Evolutionary conservation across 2,797 vertebrate genomes (phyloP), one percentile per base, ranked within the genome.

Genomic region (Paguma larvata): DNA sequence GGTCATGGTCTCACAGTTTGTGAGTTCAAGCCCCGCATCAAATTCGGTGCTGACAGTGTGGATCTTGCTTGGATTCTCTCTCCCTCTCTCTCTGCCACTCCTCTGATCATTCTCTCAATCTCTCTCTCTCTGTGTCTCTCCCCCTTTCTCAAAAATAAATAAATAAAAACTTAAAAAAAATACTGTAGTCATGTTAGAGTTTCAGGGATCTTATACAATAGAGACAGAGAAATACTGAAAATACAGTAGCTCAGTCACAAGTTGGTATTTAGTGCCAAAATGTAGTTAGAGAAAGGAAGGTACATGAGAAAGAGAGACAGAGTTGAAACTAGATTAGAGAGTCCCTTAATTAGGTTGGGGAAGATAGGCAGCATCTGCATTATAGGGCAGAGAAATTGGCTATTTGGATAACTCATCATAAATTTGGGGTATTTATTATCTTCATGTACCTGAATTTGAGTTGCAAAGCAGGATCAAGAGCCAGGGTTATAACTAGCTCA

Each of bases 371-470:
- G 0, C 1, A 3, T 83, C 30, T 80, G 12, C 16, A 41, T 79
- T 89, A 75, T 27, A 92, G 25, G 82, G 12, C 6, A 90, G 8
- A 19, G 11, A 32, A 72, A 89, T 14, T 88, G 25, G 46, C 21
- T 79, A 85, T 88, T 96, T 94, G 63, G n/a, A 89, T 80, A 93
- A 91, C 30, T 88, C 38, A 63, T 85, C 65, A 68, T 93, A 94
- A 86, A 94, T 73, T 90, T 86, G 30, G 6, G 11, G 27, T 90
- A 79, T 75, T 95, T 94, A 91, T 97, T 96, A 92, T 80, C 38
- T 82, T 41, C 14, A 21, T 68, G 34, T 70, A 25, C 11, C 48
- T 83, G 32, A 95, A n/a, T 88, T 4, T 46, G 12, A 80, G 23
- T 70, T 84, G 21, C 59, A 75, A 21, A 94, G 21, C 11, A 92